These are phyloP conservation scores for Novumbra hubbsi DNA, from an alignment of 2,797 vertebrate genomes.

Conservation along the genomic window DNA sequence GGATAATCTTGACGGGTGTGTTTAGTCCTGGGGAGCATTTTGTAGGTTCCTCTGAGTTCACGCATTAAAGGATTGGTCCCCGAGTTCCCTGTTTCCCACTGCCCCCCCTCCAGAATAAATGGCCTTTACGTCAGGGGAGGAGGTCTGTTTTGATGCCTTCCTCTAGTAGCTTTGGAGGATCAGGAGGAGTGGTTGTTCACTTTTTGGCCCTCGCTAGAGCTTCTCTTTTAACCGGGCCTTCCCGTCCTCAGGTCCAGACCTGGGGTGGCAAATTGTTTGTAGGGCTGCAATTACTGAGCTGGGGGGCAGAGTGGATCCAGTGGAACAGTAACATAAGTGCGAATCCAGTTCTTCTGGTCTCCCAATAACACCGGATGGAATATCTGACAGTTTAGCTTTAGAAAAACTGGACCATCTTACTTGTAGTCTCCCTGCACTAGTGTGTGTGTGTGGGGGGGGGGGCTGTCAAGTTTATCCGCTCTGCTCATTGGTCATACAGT, in stretches of 20 bases:
- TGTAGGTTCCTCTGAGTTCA: not conserved
- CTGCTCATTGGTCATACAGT: not conserved
- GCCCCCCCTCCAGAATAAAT: slow-evolving; percentile 13
- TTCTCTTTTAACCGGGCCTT: not conserved
- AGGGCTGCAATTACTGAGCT: not conserved
- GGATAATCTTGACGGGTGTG: not conserved
- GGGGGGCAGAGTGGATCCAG: not conserved
- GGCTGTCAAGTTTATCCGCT: not conserved
- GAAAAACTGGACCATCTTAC: not conserved
- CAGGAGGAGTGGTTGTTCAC: not conserved
- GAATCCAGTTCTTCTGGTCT: not conserved
- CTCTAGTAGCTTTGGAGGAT: not conserved
- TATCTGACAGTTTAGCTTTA: not conserved
- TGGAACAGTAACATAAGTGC: not conserved
- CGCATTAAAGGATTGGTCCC: not conserved
- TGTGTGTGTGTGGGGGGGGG: not conserved
- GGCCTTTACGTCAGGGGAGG: not conserved
- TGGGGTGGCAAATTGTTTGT: not conserved
- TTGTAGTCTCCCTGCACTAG: not conserved
- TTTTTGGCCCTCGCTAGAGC: not conserved
- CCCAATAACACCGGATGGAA: too few relatives aligned
- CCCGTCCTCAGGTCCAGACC: not conserved
- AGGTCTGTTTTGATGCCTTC: not conserved
- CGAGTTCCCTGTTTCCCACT: not conserved
- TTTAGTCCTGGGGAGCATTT: not conserved